Evolutionary conservation across 2,113 vertebrate species (phyloP).

Genomic region (Ariopsis seemanni): DNA sequence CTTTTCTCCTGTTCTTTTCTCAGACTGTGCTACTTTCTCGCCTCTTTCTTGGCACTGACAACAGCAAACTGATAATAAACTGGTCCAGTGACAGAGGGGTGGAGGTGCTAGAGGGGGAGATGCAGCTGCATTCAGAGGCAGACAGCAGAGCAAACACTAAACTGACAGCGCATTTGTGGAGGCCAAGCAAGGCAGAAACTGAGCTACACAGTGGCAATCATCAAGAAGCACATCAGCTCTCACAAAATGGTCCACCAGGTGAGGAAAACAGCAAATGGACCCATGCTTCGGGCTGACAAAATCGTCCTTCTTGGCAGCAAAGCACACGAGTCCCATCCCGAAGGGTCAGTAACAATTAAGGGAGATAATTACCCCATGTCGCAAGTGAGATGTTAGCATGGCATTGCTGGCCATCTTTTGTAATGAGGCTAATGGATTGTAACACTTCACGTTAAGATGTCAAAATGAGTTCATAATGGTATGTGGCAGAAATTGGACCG

Average conservation of each 20-base stretch:
- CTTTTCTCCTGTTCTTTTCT: background rate
- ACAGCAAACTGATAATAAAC: constrained; percentile 41
- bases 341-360: constrained; percentile 51
- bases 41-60: constrained; percentile 12
- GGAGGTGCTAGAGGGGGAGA: constrained; percentile 4
- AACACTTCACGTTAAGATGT: constrained; percentile 51
- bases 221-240: constrained; percentile 10
- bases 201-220: constrained; percentile 36
- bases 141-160: constrained; percentile 32
- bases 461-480: constrained; percentile 45
- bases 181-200: constrained; percentile 44
- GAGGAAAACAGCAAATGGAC: constrained; percentile 34
- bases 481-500: constrained; percentile 34
- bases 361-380: constrained; percentile 50
- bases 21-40: constrained; percentile 15
- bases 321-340: constrained; percentile 41
- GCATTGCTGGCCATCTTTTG: constrained; percentile 45
- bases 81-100: constrained; percentile 28
- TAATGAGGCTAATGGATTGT: constrained; percentile 48
- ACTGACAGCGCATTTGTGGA: constrained; percentile 43
- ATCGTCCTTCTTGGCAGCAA: constrained; percentile 45
- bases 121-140: constrained; percentile 40
- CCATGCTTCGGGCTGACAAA: constrained; percentile 15
- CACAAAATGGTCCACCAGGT: constrained; percentile 16
- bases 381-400: constrained; percentile 33